Evolutionary conservation across 2,797 vertebrate genomes (phyloP).

Genomic region (Chloroceryle amazona): DNA sequence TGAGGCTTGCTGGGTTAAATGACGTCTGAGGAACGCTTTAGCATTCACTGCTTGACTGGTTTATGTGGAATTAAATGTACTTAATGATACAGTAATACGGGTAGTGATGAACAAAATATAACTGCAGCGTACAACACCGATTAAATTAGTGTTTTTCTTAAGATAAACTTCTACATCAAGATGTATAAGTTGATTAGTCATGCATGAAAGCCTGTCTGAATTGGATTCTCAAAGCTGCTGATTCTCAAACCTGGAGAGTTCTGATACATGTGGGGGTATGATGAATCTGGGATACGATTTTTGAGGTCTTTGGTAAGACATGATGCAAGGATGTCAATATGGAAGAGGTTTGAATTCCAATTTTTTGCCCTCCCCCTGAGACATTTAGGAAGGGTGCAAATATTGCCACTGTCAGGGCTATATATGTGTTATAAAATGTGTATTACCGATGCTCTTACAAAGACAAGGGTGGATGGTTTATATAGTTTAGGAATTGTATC

Average conservation of each 20-base stretch:
- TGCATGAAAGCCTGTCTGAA: constrained; percentile 13
- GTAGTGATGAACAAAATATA: constrained; percentile 45
- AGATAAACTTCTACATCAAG: constrained; percentile 18
- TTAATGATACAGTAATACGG: constrained; percentile 51
- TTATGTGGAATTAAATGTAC: constrained; percentile 54
- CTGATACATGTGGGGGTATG: neutral
- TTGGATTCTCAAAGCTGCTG: neutral
- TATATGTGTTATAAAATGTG: neutral
- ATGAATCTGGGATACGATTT: neutral
- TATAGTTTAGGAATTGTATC: neutral
- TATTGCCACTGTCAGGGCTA: neutral
- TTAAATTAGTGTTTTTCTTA: constrained; percentile 53
- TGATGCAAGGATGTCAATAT: neutral
- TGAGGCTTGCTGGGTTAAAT: constrained; percentile 69
- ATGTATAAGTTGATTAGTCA: constrained; percentile 48
- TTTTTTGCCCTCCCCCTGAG: neutral
- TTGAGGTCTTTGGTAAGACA: neutral
- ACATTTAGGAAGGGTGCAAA: neutral
- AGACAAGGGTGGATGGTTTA: neutral
- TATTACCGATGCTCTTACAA: neutral
- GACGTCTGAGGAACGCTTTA: constrained; percentile 55
- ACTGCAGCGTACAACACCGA: constrained; percentile 5
- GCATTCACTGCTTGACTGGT: constrained; percentile 47
- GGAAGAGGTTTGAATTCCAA: neutral
- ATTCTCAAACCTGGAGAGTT: neutral